Conservation (phyloP, 2,797 vertebrate species). For the Anableps anableps region DNA sequence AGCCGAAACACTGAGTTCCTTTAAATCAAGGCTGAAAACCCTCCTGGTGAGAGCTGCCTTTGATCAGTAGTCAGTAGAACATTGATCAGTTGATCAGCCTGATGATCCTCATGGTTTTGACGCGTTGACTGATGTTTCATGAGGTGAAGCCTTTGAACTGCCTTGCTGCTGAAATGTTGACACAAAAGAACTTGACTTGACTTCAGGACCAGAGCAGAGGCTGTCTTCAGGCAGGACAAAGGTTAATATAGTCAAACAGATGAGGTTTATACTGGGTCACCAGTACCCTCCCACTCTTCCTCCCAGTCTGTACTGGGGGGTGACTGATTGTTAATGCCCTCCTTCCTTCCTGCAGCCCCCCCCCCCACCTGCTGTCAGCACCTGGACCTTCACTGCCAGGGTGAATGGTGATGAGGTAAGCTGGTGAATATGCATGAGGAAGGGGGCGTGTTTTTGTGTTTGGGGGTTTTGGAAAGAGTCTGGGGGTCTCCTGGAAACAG, state of each 20-base stretch:
- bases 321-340: slow-evolving; percentile 18
- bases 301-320: slow-evolving; percentile 12
- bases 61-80: no score
- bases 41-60: no score
- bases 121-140: no score
- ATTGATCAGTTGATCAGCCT: no score
- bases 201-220: no score
- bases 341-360: slow-evolving; percentile 30
- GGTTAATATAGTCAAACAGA: slow-evolving; percentile 1
- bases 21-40: no score
- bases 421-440: slow-evolving; percentile 66
- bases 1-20: no score
- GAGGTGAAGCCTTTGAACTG: no score
- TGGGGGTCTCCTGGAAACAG: slow-evolving; percentile 49
- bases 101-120: no score
- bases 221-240: background rate
- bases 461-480: slow-evolving; percentile 41
- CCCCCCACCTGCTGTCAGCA: slow-evolving; percentile 14
- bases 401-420: slow-evolving; percentile 51
- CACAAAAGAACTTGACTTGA: no score
- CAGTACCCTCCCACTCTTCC: no score
- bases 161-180: no score
- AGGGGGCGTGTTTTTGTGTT: slow-evolving; percentile 43
- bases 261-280: slow-evolving; percentile 14
- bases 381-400: slow-evolving; percentile 43